Conservation (phyloP, 2,888 invertebrate species). For the Notodonta dromedarius region DNA sequence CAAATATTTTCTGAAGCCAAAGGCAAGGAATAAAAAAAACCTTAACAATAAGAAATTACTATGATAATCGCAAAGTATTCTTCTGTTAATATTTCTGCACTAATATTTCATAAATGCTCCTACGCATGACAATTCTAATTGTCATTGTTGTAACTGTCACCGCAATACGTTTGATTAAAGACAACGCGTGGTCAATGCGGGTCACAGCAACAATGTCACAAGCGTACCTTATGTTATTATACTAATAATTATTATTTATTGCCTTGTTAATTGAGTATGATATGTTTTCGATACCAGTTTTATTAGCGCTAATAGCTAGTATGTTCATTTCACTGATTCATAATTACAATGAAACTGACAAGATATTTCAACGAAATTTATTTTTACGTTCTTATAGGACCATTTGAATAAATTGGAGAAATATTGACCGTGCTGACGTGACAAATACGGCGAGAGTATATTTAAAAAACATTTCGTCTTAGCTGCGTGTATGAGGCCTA, state of each 20-base stretch:
- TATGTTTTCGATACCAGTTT: constrained; percentile 25
- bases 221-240: constrained; percentile 15
- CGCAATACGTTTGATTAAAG: constrained; percentile 7
- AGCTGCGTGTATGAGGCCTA: no score
- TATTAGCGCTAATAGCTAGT: constrained; percentile 21
- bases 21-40: no score
- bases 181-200: constrained; percentile 7
- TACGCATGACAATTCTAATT: constrained; percentile 5
- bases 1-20: no score
- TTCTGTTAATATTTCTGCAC: not conserved
- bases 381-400: no score
- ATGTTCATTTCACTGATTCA: constrained; percentile 5
- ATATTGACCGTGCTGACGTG: no score
- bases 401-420: no score
- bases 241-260: constrained; percentile 36
- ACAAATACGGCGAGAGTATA: no score
- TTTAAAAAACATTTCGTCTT: no score
- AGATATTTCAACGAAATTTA: not conserved
- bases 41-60: no score
- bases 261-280: constrained; percentile 38
- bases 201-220: constrained; percentile 10
- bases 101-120: constrained; percentile 1
- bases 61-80: not conserved
- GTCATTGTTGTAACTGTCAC: constrained; percentile 4
- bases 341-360: not conserved